phyloP scores from a whole-genome alignment of 2,113 vertebrate species.

The Ranitomeya imitator region DNA sequence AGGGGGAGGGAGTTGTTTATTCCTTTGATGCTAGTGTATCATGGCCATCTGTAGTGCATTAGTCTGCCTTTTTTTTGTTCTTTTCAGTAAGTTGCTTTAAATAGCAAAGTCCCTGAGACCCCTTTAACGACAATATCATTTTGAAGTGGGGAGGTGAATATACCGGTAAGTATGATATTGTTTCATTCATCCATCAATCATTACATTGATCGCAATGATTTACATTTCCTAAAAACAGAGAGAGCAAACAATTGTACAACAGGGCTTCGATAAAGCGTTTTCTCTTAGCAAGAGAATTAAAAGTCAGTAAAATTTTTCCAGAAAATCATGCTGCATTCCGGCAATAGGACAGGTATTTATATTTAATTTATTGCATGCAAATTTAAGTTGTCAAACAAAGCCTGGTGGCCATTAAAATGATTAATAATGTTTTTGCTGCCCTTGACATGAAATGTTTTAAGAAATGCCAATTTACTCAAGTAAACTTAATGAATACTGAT shows the following conservation, averaged over 20 bases:
- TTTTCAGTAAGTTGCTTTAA: too few species aligned
- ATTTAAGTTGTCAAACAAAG: conserved; percentile 51
- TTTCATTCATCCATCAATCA: not conserved
- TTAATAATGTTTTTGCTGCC: conserved; percentile 45
- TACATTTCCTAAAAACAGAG: not conserved
- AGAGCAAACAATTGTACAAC: not conserved
- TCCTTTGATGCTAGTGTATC: too few species aligned
- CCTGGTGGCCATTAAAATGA: conserved; percentile 51
- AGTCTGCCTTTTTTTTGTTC: too few species aligned
- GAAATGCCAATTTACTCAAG: conserved; percentile 51
- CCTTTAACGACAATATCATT: not conserved
- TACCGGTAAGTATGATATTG: not conserved
- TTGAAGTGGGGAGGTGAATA: not conserved
- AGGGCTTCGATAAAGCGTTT: not conserved
- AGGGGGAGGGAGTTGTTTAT: too few species aligned
- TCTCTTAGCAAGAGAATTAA: not conserved
- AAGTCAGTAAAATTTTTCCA: not conserved
- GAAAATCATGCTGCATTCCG: not conserved
- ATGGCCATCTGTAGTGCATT: too few species aligned
- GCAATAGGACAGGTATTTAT: conserved; percentile 37
- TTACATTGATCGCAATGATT: not conserved
- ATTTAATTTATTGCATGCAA: conserved; percentile 43
- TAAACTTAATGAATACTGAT: conserved; percentile 52
- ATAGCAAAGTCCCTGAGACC: too few species aligned
- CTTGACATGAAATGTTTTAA: conserved; percentile 40